Evolutionary conservation across 1,140 invertebrate species (phyloP), one percentile per base, ranked within the genome.

Genomic region (Zaprionus camerounensis): DNA sequence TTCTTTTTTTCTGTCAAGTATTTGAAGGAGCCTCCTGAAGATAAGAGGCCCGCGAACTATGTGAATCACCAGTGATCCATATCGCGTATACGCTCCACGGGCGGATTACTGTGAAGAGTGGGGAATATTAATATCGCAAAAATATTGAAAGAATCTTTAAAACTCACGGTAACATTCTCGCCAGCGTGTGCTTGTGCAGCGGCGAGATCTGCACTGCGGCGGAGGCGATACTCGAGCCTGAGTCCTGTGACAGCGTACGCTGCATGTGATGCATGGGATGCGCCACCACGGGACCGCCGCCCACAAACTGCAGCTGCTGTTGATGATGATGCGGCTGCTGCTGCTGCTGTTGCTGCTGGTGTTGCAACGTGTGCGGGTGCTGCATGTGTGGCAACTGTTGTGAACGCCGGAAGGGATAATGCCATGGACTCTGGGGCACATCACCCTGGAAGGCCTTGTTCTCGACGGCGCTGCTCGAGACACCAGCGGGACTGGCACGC

Each of bases 401-500:
- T 3, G 82, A 62, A 5, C 91, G 73, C 24, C 93, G 91, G 69
- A 94, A 94, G 3, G 94, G 94, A 78, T 94, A 94, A 22, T 94
- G 92, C 94, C 94, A 95, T 0, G 94, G 94, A 17, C 94, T 94
- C 77, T 95, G 94, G 62, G 93, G 94, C 63, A 46, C 92, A 78
- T 95, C 95, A 85, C 94, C 92, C 80, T 95, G 94, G 82, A 95
- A 95, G 9, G 91, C 94, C 57, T 93, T 93, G 76, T 95, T 95
- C 36, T 94, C 94, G 17, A 94, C 76, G 3, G 94, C 95, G 28
- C 81, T 74, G 56, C 81, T 58, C 61, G 70, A 80, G 44, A 91
- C 88, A 41, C 74, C 74, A 13, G 84, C 81, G 15, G 93, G 81
- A 65, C 88, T 88, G 28, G 78, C 73, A 3, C 88, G 77, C 0